Conservation (phyloP, 2,113 vertebrate species). For the Leptobrachium ailaonicum region DNA sequence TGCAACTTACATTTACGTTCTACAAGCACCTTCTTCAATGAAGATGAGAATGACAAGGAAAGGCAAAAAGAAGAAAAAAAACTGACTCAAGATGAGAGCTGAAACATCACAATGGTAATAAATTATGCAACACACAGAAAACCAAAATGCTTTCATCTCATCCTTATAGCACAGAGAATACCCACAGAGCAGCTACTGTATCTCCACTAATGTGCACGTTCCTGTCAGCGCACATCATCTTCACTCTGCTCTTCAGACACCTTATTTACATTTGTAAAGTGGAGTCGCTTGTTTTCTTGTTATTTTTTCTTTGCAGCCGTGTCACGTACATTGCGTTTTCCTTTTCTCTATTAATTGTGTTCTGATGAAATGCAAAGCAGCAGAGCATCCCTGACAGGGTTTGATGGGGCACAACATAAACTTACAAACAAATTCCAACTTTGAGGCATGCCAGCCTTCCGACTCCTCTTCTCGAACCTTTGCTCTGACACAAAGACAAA, state of each 20-base stretch:
- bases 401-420: conserved; percentile 45
- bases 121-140: conserved; percentile 38
- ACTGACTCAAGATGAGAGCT: conserved; percentile 30
- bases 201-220: conserved; percentile 34
- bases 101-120: conserved; percentile 24
- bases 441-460: background rate
- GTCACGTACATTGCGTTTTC: conserved; percentile 40
- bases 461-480: background rate
- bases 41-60: conserved; percentile 45
- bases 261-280: conserved; percentile 49
- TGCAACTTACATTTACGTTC: conserved; percentile 28
- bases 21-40: conserved; percentile 28
- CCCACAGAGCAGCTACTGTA: conserved; percentile 22
- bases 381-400: conserved; percentile 45
- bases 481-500: background rate
- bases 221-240: conserved; percentile 36
- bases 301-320: conserved; percentile 18
- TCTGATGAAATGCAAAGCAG: conserved; percentile 46
- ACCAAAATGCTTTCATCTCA: conserved; percentile 39
- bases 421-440: conserved; percentile 40
- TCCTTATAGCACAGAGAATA: conserved; percentile 33
- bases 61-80: conserved; percentile 18
- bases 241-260: conserved; percentile 33
- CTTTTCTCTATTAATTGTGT: conserved; percentile 44
- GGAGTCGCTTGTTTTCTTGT: conserved; percentile 24